Conservation (phyloP, 2,113 vertebrate species). For the Leucosticte australis region DNA sequence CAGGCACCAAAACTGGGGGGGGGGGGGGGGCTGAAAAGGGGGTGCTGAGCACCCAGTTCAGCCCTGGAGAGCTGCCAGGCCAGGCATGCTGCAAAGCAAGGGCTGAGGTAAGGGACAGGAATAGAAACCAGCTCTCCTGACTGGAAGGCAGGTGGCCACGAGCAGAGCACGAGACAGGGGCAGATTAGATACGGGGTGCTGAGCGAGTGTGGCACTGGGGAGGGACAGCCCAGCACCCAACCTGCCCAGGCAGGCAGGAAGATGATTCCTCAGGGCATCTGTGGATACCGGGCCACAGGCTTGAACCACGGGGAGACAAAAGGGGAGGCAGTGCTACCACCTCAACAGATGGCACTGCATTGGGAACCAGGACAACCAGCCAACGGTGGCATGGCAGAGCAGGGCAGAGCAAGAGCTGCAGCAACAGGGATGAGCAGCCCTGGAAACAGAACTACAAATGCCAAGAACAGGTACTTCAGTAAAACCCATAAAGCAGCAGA, state of each 20-base stretch:
- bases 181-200: constrained; percentile 18
- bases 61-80: background rate
- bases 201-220: background rate
- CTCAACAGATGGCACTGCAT: background rate
- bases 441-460: background rate
- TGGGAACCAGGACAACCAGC: background rate
- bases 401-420: rapidly evolving
- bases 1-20: background rate
- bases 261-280: background rate
- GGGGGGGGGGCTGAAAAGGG: background rate
- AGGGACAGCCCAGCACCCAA: background rate
- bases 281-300: background rate
- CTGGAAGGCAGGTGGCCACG: background rate
- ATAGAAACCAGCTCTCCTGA: constrained; percentile 36
- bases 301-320: background rate
- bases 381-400: background rate
- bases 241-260: background rate
- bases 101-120: background rate
- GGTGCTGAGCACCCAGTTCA: background rate
- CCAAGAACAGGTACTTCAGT: background rate
- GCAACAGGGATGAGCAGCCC: background rate
- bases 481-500: background rate
- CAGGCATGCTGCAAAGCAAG: background rate
- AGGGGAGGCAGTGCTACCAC: background rate
- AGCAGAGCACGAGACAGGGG: background rate